Conservation (phyloP, 2,797 vertebrate genomes). For the Gallinago nigripennis region DNA sequence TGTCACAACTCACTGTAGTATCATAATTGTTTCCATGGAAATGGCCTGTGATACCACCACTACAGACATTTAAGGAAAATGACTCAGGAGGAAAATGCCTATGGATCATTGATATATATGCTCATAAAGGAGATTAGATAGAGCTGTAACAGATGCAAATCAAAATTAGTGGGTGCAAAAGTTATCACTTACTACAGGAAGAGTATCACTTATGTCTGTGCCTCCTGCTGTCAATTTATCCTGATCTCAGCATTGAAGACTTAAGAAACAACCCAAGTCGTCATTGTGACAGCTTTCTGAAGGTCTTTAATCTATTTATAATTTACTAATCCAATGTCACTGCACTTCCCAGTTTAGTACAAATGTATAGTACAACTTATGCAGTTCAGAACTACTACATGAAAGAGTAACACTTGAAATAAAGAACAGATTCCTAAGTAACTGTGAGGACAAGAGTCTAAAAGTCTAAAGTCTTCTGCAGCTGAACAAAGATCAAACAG, state of each 20-base stretch:
- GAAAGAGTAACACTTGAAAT: background rate
- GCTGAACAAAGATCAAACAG: background rate
- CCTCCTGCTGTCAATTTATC: background rate
- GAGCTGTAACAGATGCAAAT: background rate
- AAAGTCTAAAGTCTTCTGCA: background rate
- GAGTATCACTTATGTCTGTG: background rate
- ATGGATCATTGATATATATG: background rate
- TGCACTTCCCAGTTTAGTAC: background rate
- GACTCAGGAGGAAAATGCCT: background rate
- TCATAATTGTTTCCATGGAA: background rate
- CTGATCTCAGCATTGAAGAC: background rate
- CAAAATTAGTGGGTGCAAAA: background rate
- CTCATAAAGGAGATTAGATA: background rate
- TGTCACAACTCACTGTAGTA: background rate
- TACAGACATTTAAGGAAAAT: background rate
- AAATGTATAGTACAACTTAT: background rate
- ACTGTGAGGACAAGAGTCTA: background rate
- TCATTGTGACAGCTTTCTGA: background rate
- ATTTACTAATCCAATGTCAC: background rate
- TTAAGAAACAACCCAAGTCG: background rate
- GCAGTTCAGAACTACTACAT: background rate
- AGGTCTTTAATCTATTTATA: background rate
- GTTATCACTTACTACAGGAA: background rate
- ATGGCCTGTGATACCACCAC: background rate
- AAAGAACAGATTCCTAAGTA: background rate